Percentiles rank a stretch among this genome's conserved stretches.
Evolutionary conservation across 2,113 vertebrate genomes (phyloP).

Genomic region (Hyla sarda): DNA sequence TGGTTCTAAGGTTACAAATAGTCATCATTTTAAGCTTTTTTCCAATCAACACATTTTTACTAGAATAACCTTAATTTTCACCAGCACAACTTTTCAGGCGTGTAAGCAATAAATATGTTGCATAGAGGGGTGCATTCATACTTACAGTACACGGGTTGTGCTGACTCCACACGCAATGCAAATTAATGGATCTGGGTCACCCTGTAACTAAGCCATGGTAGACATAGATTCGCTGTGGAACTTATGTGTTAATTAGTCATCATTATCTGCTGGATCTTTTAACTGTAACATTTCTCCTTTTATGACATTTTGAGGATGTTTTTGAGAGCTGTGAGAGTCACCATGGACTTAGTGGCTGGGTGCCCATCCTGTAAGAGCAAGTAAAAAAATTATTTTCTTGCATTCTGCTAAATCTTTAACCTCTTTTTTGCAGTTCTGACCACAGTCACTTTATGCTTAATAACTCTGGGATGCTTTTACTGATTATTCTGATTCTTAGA

Average conservation of each 20-base stretch:
- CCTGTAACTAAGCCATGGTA: constrained; percentile 18
- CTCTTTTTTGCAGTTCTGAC: neutral
- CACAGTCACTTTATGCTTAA: too few species aligned
- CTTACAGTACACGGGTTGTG: constrained; percentile 23
- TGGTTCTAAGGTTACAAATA: neutral
- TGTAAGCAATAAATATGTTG: constrained; percentile 32
- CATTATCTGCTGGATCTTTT: constrained; percentile 18
- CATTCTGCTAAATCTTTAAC: neutral
- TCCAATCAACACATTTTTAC: constrained; percentile 42
- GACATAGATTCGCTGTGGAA: constrained; percentile 20
- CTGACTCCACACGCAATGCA: constrained; percentile 15
- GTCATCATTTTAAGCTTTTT: constrained; percentile 14
- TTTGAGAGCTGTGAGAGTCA: neutral
- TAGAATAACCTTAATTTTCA: constrained; percentile 13
- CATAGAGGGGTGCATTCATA: neutral
- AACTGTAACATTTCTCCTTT: constrained; percentile 28
- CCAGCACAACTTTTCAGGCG: neutral
- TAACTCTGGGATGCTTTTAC: too few species aligned
- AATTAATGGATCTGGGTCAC: constrained; percentile 52
- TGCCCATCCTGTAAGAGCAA: neutral
- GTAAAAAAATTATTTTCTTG: neutral
- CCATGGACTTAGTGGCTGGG: neutral
- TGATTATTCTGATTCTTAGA: too few species aligned
- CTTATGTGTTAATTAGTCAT: constrained; percentile 41
- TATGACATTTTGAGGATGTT: neutral